Conservation (phyloP, 2,113 vertebrate genomes). For the Furnarius figulus region DNA sequence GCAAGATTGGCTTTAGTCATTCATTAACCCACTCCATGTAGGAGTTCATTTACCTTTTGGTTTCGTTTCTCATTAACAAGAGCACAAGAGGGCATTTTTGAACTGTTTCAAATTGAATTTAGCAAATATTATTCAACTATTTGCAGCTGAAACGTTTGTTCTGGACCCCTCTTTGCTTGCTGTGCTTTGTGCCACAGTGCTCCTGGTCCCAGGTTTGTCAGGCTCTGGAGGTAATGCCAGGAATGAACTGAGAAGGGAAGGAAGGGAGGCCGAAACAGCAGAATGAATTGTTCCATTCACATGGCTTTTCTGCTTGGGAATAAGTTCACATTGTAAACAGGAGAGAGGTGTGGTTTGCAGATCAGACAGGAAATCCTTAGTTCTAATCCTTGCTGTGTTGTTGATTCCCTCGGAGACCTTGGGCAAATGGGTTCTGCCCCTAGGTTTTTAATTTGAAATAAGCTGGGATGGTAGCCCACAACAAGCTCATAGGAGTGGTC, state of each 20-base stretch:
- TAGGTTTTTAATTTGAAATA: neutral
- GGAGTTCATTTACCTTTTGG: neutral
- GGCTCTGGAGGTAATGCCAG: constrained; percentile 24
- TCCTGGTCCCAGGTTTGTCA: neutral
- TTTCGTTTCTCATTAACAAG: neutral
- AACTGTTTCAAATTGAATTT: neutral
- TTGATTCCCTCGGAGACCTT: constrained; percentile 31
- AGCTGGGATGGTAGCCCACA: neutral
- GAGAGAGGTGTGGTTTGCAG: constrained; percentile 66
- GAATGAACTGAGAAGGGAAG: constrained; percentile 54
- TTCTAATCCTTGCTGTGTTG: constrained; percentile 43
- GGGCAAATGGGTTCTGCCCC: neutral
- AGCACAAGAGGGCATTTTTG: accelerated
- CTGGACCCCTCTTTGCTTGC: neutral
- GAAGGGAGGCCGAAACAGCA: constrained; percentile 55
- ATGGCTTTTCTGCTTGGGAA: constrained; percentile 43
- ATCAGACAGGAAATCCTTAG: constrained; percentile 64
- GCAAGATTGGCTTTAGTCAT: neutral
- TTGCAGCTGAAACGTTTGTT: neutral
- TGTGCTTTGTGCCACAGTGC: neutral
- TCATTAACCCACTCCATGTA: neutral
- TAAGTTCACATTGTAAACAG: constrained; percentile 63
- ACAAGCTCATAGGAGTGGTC: neutral
- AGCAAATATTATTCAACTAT: neutral
- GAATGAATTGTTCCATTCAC: constrained; percentile 68